Evolutionary conservation across 2,797 vertebrate species (phyloP).

Genomic region (Sciurus carolinensis): DNA sequence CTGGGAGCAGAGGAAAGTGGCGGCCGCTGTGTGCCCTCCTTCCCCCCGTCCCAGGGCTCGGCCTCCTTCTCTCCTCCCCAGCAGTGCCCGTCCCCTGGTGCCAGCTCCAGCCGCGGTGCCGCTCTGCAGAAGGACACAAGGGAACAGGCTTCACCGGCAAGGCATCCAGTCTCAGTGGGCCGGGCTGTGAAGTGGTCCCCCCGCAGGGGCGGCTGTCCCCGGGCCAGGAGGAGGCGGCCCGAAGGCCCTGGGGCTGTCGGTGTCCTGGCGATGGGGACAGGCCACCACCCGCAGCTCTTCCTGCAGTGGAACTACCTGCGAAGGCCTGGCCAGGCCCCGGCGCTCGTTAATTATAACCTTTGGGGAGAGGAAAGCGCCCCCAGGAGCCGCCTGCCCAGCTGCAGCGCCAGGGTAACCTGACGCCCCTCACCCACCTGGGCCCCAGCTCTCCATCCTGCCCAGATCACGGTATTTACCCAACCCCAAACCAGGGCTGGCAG

Average conservation of each 20-base stretch:
- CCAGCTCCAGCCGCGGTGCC: no score
- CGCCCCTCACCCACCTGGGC: neutral
- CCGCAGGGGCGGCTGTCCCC: neutral
- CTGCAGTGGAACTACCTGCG: slow-evolving; percentile 30
- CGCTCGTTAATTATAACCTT: neutral
- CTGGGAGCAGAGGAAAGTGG: no score
- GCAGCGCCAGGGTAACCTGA: slow-evolving; percentile 69
- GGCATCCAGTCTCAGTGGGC: neutral
- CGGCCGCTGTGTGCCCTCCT: no score
- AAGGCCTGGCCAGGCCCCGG: slow-evolving; percentile 1
- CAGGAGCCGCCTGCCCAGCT: accelerated
- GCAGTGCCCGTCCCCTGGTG: no score
- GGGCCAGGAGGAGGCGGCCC: neutral
- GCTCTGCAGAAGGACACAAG: neutral
- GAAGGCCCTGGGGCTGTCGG: accelerated
- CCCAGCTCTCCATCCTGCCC: slow-evolving; percentile 50
- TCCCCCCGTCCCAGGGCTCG: neutral
- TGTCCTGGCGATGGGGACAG: accelerated
- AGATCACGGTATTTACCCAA: slow-evolving; percentile 65
- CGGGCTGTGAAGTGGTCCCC: neutral
- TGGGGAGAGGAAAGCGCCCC: slow-evolving; percentile 7
- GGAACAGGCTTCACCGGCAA: accelerated
- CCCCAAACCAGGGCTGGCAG: slow-evolving; percentile 65
- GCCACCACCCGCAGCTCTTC: neutral
- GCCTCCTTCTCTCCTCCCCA: neutral